Conservation (phyloP, 2,113 vertebrate genomes). For the Tragelaphus buxtoni region DNA sequence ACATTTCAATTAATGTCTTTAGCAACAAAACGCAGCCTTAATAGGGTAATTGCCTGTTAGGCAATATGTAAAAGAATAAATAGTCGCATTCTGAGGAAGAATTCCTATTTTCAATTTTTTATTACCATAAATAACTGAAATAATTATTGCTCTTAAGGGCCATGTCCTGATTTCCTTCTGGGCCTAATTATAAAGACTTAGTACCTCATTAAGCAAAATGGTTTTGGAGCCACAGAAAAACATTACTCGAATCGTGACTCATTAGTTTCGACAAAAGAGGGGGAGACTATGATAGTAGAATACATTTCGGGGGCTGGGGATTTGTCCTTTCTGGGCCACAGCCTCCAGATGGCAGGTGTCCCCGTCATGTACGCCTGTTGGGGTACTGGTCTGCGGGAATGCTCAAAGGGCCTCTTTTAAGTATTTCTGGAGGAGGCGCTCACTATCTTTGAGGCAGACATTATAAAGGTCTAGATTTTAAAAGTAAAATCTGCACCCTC, state of each 20-base stretch:
- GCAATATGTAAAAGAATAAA: slow-evolving; percentile 88
- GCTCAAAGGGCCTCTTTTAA: neutral
- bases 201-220: slow-evolving; percentile 90
- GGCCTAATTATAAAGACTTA: slow-evolving; percentile 91
- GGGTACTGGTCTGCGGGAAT: neutral
- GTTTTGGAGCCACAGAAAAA: slow-evolving; percentile 84
- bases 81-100: slow-evolving; percentile 84
- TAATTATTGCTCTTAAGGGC: slow-evolving; percentile 89
- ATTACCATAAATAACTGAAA: slow-evolving; percentile 91
- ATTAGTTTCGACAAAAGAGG: slow-evolving; percentile 84
- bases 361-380: neutral
- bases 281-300: slow-evolving; percentile 73
- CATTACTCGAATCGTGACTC: slow-evolving; percentile 85
- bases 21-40: slow-evolving; percentile 85
- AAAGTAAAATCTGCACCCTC: neutral
- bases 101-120: slow-evolving; percentile 88
- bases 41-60: slow-evolving; percentile 89
- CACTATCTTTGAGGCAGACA: neutral
- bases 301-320: slow-evolving; percentile 59
- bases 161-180: slow-evolving; percentile 84
- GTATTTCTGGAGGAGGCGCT: neutral
- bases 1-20: slow-evolving; percentile 91
- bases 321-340: neutral
- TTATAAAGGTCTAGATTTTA: neutral
- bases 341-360: accelerated